Evolutionary conservation across 2,113 vertebrate genomes (phyloP), one percentile per base, ranked within the genome.

Genomic region (Ancistrus triradiatus): DNA sequence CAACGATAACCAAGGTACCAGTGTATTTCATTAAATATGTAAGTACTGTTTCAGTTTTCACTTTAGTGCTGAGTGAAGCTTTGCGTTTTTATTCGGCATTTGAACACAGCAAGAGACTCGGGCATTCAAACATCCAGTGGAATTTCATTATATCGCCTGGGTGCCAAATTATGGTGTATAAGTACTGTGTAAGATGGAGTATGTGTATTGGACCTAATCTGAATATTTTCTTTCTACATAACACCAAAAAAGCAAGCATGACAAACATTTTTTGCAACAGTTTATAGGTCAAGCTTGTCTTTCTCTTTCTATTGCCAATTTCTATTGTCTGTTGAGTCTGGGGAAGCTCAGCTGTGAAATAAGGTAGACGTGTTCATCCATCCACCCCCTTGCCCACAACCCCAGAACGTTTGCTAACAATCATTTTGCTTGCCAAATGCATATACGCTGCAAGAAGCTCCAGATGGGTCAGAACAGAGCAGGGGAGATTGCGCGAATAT

Each of bases 141-240:
- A n/a, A n/a, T n/a, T n/a, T n/a, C n/a, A n/a, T n/a, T n/a, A n/a
- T n/a, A n/a, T n/a, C n/a, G n/a, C n/a, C n/a, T n/a, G n/a, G n/a
- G n/a, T n/a, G n/a, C 74, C 47, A 70, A 67, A 76, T 60, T 59
- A 59, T 63, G 17, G 21, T 21, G 51, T 72, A 75, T n/a, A n/a
- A n/a, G n/a, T n/a, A n/a, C n/a, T n/a, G n/a, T n/a, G n/a, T n/a
- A n/a, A n/a, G n/a, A n/a, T n/a, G n/a, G n/a, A n/a, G n/a, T n/a
- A n/a, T n/a, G n/a, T n/a, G n/a, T n/a, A n/a, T n/a, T n/a, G n/a
- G n/a, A n/a, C n/a, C n/a, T n/a, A n/a, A 28, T 11, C 9, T 27
- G 35, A 42, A 22, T 17, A 13, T 63, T 63, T 51, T 63, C 35
- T 42, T 15, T 31, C 11, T 33, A 15, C 10, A 38, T 17, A 7